These are phyloP conservation scores for Lordiphosa collinella DNA, from an alignment of 1,140 invertebrate species.

Conservation along the genomic window DNA sequence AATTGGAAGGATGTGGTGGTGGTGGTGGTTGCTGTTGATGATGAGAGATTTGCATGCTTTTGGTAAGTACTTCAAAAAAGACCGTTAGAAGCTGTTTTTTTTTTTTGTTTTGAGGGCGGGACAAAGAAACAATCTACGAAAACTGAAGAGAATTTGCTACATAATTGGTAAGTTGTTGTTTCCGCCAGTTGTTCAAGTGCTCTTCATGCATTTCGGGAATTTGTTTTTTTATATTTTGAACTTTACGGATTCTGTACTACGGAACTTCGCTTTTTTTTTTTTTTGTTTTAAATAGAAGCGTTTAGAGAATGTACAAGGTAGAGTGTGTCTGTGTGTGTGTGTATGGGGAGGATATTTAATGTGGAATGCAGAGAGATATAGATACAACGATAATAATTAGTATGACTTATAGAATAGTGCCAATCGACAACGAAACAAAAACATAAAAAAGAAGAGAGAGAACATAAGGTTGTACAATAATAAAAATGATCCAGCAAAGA, in stretches of 20 bases:
- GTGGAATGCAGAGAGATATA: slow-evolving; percentile 57
- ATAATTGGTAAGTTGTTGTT: slow-evolving; percentile 54
- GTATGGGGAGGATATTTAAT: slow-evolving; percentile 17
- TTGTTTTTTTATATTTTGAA: slow-evolving; percentile 45
- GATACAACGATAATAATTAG: slow-evolving; percentile 63
- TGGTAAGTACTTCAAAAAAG: slow-evolving; percentile 39
- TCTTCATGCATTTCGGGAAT: slow-evolving; percentile 69
- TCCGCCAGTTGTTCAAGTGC: slow-evolving; percentile 70
- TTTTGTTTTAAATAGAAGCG: slow-evolving; percentile 58
- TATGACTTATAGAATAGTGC: slow-evolving; percentile 33
- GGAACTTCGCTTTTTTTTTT: slow-evolving; percentile 36
- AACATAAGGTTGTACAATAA: slow-evolving; percentile 31
- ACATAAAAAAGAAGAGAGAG: slow-evolving; percentile 61
- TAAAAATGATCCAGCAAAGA: slow-evolving; percentile 36
- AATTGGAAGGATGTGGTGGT: slow-evolving; percentile 16
- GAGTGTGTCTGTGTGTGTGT: slow-evolving; percentile 13
- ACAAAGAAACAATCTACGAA: slow-evolving; percentile 62
- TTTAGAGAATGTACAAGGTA: slow-evolving; percentile 58
- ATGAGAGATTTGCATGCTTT: slow-evolving; percentile 43
- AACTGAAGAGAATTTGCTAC: slow-evolving; percentile 67
- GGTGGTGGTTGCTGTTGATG: slow-evolving; percentile 11
- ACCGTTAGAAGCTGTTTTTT: slow-evolving; percentile 43
- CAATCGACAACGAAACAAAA: slow-evolving; percentile 60
- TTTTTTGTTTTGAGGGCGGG: slow-evolving; percentile 16
- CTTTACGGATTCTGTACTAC: slow-evolving; percentile 49